Evolutionary conservation across 1,140 invertebrate genomes (phyloP).

Genomic region (Latrodectus geometricus): DNA sequence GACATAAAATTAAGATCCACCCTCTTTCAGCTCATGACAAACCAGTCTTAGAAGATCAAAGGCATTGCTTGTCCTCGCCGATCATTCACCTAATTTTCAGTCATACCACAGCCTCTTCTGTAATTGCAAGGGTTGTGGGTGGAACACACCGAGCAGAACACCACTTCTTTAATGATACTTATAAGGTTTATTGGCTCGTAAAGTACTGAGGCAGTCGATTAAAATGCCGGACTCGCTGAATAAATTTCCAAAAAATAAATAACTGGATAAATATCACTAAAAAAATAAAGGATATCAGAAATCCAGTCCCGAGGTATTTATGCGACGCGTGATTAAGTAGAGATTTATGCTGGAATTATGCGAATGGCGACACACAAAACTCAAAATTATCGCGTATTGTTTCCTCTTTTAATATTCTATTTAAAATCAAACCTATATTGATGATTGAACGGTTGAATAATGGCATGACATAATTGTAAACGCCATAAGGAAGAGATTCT

Average conservation of each 20-base stretch:
- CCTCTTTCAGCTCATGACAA: too few species aligned
- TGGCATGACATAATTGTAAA: background rate
- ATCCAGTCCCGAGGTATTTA: slow-evolving; percentile 13
- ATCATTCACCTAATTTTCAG: too few species aligned
- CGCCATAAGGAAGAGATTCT: too few species aligned
- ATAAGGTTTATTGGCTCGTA: slow-evolving; percentile 51
- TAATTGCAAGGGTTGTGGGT: slow-evolving; percentile 32
- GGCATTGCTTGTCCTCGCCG: too few species aligned
- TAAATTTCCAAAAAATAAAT: slow-evolving; percentile 29
- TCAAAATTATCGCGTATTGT: too few species aligned
- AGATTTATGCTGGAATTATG: slow-evolving; percentile 45
- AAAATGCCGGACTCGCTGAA: slow-evolving; percentile 26
- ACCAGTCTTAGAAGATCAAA: too few species aligned
- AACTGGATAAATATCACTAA: slow-evolving; percentile 19
- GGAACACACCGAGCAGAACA: slow-evolving; percentile 28
- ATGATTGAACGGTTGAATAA: too few species aligned
- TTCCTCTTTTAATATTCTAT: too few species aligned
- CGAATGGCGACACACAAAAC: background rate
- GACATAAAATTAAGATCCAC: too few species aligned
- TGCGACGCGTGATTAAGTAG: slow-evolving; percentile 16
- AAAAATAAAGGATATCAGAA: slow-evolving; percentile 30
- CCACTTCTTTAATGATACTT: slow-evolving; percentile 47
- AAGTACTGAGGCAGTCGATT: slow-evolving; percentile 30
- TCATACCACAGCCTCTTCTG: background rate
- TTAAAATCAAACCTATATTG: too few species aligned